Percentiles rank a stretch among this genome's conserved stretches.
These are phyloP conservation scores for Toxonevra muliebris DNA, from an alignment of 2,888 invertebrate genomes.

Conservation along the genomic window DNA sequence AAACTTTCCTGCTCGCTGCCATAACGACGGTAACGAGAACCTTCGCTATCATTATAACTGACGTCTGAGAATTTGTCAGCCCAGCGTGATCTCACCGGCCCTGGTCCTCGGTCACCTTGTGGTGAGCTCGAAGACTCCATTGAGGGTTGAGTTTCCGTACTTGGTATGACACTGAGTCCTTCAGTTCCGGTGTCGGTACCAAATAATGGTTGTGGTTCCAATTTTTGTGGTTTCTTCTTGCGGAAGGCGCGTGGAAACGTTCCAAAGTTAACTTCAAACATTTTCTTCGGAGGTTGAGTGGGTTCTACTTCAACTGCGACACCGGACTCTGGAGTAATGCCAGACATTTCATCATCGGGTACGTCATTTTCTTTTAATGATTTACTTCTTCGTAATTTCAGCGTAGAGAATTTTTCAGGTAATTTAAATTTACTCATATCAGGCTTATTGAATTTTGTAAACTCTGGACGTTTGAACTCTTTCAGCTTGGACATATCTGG, in stretches of 20 bases:
- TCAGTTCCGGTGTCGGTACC: slow-evolving; percentile 51
- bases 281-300: slow-evolving; percentile 68
- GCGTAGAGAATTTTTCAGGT: slow-evolving; percentile 72
- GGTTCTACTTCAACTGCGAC: slow-evolving; percentile 68
- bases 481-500: slow-evolving; percentile 67
- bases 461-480: slow-evolving; percentile 59
- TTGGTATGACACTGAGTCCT: slow-evolving; percentile 59
- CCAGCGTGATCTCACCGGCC: slow-evolving; percentile 68
- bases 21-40: slow-evolving; percentile 62
- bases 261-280: slow-evolving; percentile 77
- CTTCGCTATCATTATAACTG: slow-evolving; percentile 66
- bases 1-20: slow-evolving; percentile 64
- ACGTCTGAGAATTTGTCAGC: slow-evolving; percentile 65
- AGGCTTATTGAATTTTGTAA: slow-evolving; percentile 67
- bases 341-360: slow-evolving; percentile 46
- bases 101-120: slow-evolving; percentile 68
- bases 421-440: slow-evolving; percentile 73
- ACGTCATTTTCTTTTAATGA: slow-evolving; percentile 61
- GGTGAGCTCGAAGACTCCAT: slow-evolving; percentile 75
- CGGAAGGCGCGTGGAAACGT: slow-evolving; percentile 80
- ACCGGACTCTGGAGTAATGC: slow-evolving; percentile 67
- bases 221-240: slow-evolving; percentile 54
- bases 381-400: slow-evolving; percentile 66
- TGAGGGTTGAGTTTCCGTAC: slow-evolving; percentile 72
- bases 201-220: slow-evolving; percentile 50